Evolutionary conservation across 2,113 vertebrate genomes (phyloP).

Genomic region (Oxygymnocypris stewartii): DNA sequence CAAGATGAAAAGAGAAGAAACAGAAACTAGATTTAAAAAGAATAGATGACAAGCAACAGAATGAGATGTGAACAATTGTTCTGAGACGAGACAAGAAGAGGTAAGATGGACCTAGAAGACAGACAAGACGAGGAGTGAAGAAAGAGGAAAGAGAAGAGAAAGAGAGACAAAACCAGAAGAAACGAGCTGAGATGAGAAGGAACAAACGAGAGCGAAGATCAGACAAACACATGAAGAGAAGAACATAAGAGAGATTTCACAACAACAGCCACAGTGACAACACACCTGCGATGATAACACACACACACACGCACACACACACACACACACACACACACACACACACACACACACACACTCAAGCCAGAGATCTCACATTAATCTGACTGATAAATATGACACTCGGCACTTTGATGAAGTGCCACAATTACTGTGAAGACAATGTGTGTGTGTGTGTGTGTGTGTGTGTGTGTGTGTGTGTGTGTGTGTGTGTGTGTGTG

Average conservation of each 20-base stretch:
- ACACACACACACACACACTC: constrained; percentile 20
- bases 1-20: no score
- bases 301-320: constrained; percentile 21
- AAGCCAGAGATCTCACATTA: constrained; percentile 65
- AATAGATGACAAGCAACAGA: no score
- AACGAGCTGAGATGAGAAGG: no score
- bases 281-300: neutral
- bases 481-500: no score
- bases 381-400: constrained; percentile 79
- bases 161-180: neutral
- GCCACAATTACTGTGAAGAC: constrained; percentile 78
- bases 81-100: no score
- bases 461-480: no score
- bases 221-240: no score
- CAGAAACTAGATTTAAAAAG: no score
- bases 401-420: constrained; percentile 76
- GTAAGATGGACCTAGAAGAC: no score
- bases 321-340: constrained; percentile 23
- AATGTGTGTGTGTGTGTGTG: no score
- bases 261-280: constrained; percentile 1
- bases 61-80: no score
- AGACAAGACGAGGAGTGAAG: no score
- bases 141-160: neutral
- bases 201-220: neutral
- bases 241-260: neutral